Evolutionary conservation across 2,113 vertebrate species (phyloP), one percentile per base, ranked within the genome.

Genomic region (Tetrao urogallus): DNA sequence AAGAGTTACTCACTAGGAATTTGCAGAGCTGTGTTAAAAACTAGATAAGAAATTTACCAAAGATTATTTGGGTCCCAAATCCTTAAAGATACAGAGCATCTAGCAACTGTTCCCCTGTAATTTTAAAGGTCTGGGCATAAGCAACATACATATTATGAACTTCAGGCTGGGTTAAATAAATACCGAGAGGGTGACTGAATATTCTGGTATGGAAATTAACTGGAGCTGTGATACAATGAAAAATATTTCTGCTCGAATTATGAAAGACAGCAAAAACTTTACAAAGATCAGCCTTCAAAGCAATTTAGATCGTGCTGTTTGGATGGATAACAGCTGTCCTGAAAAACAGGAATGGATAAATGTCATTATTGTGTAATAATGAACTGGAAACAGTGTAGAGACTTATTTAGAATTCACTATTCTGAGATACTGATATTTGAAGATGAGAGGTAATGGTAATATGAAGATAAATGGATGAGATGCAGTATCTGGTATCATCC

Each of bases 311-410:
- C 18, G 58, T 74, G 21, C 36, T 17, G 42, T 20, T 43, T 30
- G 22, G 52, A 40, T 24, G n/a, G 43, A 32, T 56, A 56, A 79
- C 42, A 47, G n/a, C 38, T 54, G 12, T 32, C 20, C 32, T 28
- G 43, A 89, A 36, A 65, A 89, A 36, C 21, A 47, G 50, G 72
- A 77, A 47, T 40, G 47, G 38, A 27, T 6, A 40, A 71, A 61
- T 8, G 14, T 45, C 40, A 34, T 63, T 18, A 56, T 10, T 30
- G 15, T 17, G 22, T 0, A 67, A 92, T 9, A 52, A 92, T 48
- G 95, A 97, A n/a, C 88, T 96, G 80, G 96, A 97, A 67, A 97
- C 89, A 89, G 50, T 87, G 64, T 95, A 90, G 58, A 87, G 93
- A 92, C 16, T 4, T 94, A 96, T 50, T 97, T 96, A 10, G 97